Conservation (phyloP, 2,888 invertebrate species). For the Himalopsyche kuldschensis region DNA sequence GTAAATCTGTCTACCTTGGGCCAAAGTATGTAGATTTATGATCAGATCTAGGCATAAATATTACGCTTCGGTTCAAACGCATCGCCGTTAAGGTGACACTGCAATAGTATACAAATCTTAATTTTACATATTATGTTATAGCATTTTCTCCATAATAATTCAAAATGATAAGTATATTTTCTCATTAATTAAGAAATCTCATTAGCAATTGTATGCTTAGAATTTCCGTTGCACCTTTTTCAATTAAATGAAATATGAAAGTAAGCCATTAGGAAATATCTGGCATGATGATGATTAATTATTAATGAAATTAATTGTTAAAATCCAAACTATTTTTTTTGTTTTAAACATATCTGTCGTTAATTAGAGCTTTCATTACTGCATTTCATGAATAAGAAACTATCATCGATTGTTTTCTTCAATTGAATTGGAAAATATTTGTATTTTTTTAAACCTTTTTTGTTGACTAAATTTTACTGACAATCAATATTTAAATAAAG, state of each 20-base stretch:
- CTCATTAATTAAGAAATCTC: not conserved
- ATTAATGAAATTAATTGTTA: too few relatives aligned
- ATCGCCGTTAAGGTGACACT: not conserved
- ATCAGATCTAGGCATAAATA: not conserved
- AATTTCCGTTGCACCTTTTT: not conserved
- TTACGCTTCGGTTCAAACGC: not conserved
- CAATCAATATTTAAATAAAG: too few relatives aligned
- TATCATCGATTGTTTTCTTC: too few relatives aligned
- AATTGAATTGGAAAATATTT: too few relatives aligned
- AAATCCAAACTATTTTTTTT: too few relatives aligned
- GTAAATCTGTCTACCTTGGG: slow-evolving; percentile 1
- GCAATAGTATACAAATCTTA: not conserved
- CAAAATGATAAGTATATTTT: not conserved
- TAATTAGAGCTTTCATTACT: too few relatives aligned
- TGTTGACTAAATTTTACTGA: too few relatives aligned
- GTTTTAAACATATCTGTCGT: too few relatives aligned
- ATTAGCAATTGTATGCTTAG: not conserved
- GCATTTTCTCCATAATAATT: not conserved
- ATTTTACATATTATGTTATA: not conserved
- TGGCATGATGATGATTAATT: too few relatives aligned
- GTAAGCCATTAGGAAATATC: too few relatives aligned
- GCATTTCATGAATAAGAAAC: too few relatives aligned
- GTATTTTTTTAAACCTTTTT: too few relatives aligned
- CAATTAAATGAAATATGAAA: not conserved
- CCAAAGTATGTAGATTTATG: not conserved